Conservation (phyloP, 2,888 invertebrate genomes). For the Macrosoma leucophasiata region DNA sequence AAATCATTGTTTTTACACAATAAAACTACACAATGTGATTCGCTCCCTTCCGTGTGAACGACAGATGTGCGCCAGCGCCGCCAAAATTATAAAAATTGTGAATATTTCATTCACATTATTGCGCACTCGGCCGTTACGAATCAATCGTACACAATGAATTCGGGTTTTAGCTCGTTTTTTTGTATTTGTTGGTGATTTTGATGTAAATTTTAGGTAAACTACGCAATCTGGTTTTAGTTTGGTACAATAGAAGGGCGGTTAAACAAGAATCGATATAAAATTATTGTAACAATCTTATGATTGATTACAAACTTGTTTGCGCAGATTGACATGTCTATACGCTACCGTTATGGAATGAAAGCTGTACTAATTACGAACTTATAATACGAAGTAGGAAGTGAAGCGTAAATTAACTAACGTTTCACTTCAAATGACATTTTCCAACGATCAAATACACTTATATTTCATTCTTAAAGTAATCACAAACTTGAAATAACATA, state of each 20-base stretch:
- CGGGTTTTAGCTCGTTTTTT: constrained; percentile 64
- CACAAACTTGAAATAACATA: too few species aligned
- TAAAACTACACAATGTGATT: constrained; percentile 31
- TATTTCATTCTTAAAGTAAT: too few species aligned
- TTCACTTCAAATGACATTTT: too few species aligned
- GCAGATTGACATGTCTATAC: constrained; percentile 54
- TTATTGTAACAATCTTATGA: constrained; percentile 66
- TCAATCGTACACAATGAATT: constrained; percentile 69
- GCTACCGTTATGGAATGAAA: constrained; percentile 17
- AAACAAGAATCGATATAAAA: constrained; percentile 55
- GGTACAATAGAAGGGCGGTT: constrained; percentile 56
- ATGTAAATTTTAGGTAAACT: constrained; percentile 69
- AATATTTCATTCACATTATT: constrained; percentile 72
- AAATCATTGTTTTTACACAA: constrained; percentile 36
- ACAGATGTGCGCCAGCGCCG: constrained; percentile 64
- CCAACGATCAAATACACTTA: too few species aligned
- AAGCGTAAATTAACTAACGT: too few species aligned
- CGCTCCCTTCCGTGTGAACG: constrained; percentile 64
- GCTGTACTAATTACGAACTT: too few species aligned
- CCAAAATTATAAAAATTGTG: constrained; percentile 68
- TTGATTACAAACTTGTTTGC: constrained; percentile 73
- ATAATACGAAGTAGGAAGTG: too few species aligned
- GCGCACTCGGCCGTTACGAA: constrained; percentile 72
- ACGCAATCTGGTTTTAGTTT: constrained; percentile 57
- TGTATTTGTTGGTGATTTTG: constrained; percentile 63